These are phyloP conservation scores for Nymphalis polychloros DNA, from an alignment of 2,888 invertebrate genomes.

Conservation along the genomic window DNA sequence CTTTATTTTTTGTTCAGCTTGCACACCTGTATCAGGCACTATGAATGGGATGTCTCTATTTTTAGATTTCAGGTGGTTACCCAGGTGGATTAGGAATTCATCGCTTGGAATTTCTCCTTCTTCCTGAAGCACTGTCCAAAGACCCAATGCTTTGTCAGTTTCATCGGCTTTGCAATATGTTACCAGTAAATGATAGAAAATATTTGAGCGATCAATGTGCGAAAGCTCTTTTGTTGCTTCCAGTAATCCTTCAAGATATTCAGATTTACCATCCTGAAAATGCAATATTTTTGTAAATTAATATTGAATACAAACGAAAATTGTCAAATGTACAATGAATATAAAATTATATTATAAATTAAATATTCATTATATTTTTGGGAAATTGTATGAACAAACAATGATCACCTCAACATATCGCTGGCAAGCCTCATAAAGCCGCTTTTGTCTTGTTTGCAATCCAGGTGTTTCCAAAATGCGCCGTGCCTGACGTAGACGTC, in stretches of 20 bases:
- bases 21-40: constrained; percentile 68
- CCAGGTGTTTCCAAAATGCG: constrained; percentile 94
- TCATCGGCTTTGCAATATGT: constrained; percentile 87
- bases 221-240: constrained; percentile 89
- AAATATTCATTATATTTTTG: neutral
- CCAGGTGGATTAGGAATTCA: constrained; percentile 84
- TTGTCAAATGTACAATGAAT: too few species aligned
- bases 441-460: constrained; percentile 84
- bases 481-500: constrained; percentile 88
- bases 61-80: constrained; percentile 84
- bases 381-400: neutral
- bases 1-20: constrained; percentile 18
- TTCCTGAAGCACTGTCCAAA: constrained; percentile 93
- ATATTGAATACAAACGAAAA: too few species aligned
- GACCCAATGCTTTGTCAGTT: constrained; percentile 86
- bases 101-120: constrained; percentile 88
- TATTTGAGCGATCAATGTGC: constrained; percentile 87
- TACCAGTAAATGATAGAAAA: constrained; percentile 88
- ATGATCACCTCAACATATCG: constrained; percentile 76
- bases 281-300: neutral
- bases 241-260: constrained; percentile 87
- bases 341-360: neutral
- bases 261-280: constrained; percentile 82
- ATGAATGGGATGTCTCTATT: constrained; percentile 87
- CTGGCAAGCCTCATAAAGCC: constrained; percentile 85